Percentiles rank a stretch among this genome's conserved stretches.
phyloP scores from a whole-genome alignment of 2,797 vertebrate genomes.

The Chromis chromis region DNA sequence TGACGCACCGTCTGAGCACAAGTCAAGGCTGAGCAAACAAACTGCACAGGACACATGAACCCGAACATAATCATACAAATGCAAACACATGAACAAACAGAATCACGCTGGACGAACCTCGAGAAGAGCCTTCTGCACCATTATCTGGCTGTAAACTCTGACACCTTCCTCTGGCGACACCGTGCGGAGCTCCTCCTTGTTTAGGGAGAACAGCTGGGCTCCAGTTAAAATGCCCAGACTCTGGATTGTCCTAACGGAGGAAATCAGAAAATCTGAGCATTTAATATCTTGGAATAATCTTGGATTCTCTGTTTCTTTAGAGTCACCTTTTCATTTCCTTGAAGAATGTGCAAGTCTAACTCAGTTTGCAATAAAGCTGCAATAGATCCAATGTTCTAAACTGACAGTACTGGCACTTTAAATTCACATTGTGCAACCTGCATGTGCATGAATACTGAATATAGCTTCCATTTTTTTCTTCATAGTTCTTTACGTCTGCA shows the following conservation, averaged over 20 bases:
- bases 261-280: slow-evolving; percentile 1
- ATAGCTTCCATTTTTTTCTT: too few relatives aligned
- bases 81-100: slow-evolving; percentile 12
- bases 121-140: slow-evolving; percentile 86
- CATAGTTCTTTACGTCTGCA: too few relatives aligned
- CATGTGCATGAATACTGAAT: too few relatives aligned
- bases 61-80: neutral
- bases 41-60: slow-evolving; percentile 18
- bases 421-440: too few relatives aligned
- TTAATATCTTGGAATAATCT: too few relatives aligned
- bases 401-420: too few relatives aligned
- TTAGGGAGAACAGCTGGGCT: slow-evolving; percentile 86
- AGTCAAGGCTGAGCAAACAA: slow-evolving; percentile 63
- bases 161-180: slow-evolving; percentile 85
- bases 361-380: too few relatives aligned
- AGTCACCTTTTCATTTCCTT: too few relatives aligned
- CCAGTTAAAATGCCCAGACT: slow-evolving; percentile 85
- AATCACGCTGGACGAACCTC: slow-evolving; percentile 80
- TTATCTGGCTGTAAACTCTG: slow-evolving; percentile 88
- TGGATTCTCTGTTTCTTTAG: too few relatives aligned
- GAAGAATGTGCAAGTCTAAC: too few relatives aligned
- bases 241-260: slow-evolving; percentile 81
- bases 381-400: too few relatives aligned
- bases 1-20: slow-evolving; percentile 29
- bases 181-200: slow-evolving; percentile 78